phyloP scores from a whole-genome alignment of 2,888 invertebrate species.

The Glyphotaelius pellucidus region DNA sequence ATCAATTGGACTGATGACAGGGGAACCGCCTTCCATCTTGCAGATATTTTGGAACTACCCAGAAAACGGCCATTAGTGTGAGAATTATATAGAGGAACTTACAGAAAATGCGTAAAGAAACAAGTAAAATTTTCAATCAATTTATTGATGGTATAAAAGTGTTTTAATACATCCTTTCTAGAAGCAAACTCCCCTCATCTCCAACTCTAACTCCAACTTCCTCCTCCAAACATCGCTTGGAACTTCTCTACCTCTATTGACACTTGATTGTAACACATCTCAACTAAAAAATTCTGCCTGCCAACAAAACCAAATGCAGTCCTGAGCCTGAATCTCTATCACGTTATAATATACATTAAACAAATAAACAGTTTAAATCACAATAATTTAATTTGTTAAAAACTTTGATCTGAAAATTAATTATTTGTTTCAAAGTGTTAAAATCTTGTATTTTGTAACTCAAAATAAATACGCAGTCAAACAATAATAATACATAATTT shows the following conservation, averaged over 20 bases:
- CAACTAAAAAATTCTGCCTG: slow-evolving; percentile 1
- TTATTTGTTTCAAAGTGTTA: not conserved
- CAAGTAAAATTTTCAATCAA: slow-evolving; percentile 64
- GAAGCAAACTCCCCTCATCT: not conserved
- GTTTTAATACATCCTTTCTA: slow-evolving; percentile 58
- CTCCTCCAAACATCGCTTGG: not conserved
- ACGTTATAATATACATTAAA: not conserved
- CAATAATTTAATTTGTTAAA: slow-evolving; percentile 21
- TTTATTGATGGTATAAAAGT: slow-evolving; percentile 65
- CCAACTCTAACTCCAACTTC: not conserved
- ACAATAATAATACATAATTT: not conserved
- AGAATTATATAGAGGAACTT: not conserved
- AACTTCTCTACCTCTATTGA: not conserved
- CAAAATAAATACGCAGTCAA: not conserved
- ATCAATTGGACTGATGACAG: too few relatives aligned
- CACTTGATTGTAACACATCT: slow-evolving; percentile 2
- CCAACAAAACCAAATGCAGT: not conserved
- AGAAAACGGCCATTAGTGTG: too few relatives aligned
- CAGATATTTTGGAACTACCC: too few relatives aligned
- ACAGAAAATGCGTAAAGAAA: not conserved
- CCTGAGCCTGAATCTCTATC: not conserved
- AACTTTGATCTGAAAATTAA: slow-evolving; percentile 38
- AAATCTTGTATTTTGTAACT: not conserved
- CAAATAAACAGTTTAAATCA: slow-evolving; percentile 15
- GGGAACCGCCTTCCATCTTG: too few relatives aligned